Percentiles rank a stretch among this genome's conserved stretches.
phyloP scores from a whole-genome alignment of 1,140 invertebrate genomes.

The Coelopa frigida region DNA sequence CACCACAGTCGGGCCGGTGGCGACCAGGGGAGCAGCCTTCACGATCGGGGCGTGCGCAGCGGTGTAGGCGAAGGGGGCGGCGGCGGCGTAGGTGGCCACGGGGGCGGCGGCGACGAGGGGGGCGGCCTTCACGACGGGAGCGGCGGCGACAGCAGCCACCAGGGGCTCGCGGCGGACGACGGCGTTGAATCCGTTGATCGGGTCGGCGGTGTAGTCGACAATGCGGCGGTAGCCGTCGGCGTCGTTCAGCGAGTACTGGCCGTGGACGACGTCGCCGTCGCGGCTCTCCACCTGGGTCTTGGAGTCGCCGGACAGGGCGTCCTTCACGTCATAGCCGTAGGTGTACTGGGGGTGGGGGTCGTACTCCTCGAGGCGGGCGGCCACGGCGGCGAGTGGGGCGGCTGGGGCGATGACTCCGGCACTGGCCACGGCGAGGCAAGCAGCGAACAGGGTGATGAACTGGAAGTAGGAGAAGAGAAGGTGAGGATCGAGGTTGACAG shows the following conservation, averaged over 20 bases:
- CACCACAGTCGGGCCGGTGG: conserved; percentile 16
- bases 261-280: conserved; percentile 45
- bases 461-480: conserved; percentile 14
- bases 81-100: conserved; percentile 35
- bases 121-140: conserved; percentile 30
- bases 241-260: conserved; percentile 44
- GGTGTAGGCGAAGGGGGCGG: conserved; percentile 7
- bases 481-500: not conserved
- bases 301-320: conserved; percentile 49
- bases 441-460: conserved; percentile 39
- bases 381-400: conserved; percentile 23
- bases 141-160: conserved; percentile 24
- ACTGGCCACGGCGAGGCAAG: conserved; percentile 37
- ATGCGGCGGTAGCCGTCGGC: conserved; percentile 45
- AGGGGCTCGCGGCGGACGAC: conserved; percentile 42
- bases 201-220: conserved; percentile 44
- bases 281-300: conserved; percentile 44
- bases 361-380: conserved; percentile 20
- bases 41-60: conserved; percentile 27
- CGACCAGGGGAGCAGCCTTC: conserved; percentile 27
- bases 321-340: conserved; percentile 62
- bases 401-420: conserved; percentile 36
- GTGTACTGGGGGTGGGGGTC: conserved; percentile 61
- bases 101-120: conserved; percentile 35
- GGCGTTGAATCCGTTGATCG: conserved; percentile 47